Evolutionary conservation across 2,113 vertebrate species (phyloP), one percentile per base, ranked within the genome.

Genomic region (Psettodes erumei): DNA sequence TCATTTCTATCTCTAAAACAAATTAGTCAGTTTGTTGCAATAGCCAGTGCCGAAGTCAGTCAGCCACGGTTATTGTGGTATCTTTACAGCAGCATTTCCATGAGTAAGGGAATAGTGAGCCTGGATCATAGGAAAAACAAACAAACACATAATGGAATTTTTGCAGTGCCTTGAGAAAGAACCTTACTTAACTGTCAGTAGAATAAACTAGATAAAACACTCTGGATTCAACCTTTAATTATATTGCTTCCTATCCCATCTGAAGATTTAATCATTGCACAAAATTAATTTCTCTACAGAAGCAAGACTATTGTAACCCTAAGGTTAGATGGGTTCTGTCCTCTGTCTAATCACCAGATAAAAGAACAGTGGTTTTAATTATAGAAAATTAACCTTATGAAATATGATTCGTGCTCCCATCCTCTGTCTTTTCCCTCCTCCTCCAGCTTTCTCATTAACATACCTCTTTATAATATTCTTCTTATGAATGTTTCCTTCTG

Each of bases 301-400:
- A 62, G 33, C 54, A 81, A 67, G 66, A 65, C 56, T 68, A 74
- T 71, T 73, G 60, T 70, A 74, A 79, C 77, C 78, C 61, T 6
- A 60, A 62, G 75, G 59, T 79, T 85, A 67, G 75, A 43, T 63
- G 32, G 67, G 18, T 59, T 74, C 33, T 60, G 43, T 48, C 19
- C 59, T 58, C 8, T 50, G 67, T 84, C 58, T 72, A 72, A 82
- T 75, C 50, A 77, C 33, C 27, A 63, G 48, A 79, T 84, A 64
- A 61, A 78, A 75, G 69, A 73, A 30, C 53, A 62, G 68, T 55
- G 60, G 16, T 84, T 84, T 82, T 76, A 71, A 86, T 85, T 63
- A 76, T 71, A 68, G 54, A 80, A 71, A 86, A 86, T 83, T 71
- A 86, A 83, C 74, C 82, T 67, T 18, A 55, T 77, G 62, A 65